Conservation (phyloP, 1,140 invertebrate species). For the Zophobas atratus region DNA sequence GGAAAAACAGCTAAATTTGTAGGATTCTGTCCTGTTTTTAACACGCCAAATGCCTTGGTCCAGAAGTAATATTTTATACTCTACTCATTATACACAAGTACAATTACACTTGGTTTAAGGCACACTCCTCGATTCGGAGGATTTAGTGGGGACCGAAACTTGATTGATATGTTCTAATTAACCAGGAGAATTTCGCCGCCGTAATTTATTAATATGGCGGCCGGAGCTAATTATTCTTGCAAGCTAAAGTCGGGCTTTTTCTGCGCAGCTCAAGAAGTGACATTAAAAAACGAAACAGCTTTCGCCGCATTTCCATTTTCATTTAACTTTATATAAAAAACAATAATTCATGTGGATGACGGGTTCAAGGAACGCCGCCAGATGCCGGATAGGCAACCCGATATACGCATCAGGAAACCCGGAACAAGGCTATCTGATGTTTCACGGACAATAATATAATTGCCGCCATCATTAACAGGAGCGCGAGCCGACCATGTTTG, state of each 20-base stretch:
- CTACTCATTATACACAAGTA: constrained; percentile 22
- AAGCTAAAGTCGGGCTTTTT: constrained; percentile 12
- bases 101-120: constrained; percentile 39
- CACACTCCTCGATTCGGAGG: constrained; percentile 36
- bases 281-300: constrained; percentile 24
- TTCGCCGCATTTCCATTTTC: constrained; percentile 31
- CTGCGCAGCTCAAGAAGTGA: constrained; percentile 6
- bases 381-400: constrained; percentile 11
- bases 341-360: constrained; percentile 27
- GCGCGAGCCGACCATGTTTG: background rate
- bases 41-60: too few species aligned
- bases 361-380: background rate
- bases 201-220: constrained; percentile 45
- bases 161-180: constrained; percentile 49
- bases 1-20: constrained; percentile 8
- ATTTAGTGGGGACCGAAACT: constrained; percentile 35
- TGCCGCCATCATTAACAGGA: constrained; percentile 3
- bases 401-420: background rate
- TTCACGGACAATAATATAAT: background rate
- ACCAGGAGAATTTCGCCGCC: constrained; percentile 10
- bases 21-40: constrained; percentile 9
- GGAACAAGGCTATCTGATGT: background rate
- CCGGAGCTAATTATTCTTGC: constrained; percentile 15
- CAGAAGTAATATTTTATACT: too few species aligned
- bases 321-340: constrained; percentile 24